Percentiles rank a stretch among this genome's conserved stretches.
Conservation (phyloP, 2,113 vertebrate genomes). For the Acanthisitta chloris region DNA sequence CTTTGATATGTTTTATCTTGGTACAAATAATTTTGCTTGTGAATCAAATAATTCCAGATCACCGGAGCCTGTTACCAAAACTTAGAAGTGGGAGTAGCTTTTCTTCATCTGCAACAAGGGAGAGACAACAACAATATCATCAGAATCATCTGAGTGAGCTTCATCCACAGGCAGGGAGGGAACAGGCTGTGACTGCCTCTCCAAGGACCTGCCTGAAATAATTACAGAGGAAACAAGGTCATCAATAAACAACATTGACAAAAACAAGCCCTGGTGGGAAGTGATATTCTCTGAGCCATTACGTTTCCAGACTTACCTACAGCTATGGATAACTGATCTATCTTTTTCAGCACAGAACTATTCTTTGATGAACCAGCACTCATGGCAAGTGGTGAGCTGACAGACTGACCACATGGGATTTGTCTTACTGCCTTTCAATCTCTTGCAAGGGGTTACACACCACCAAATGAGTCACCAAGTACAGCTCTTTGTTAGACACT, state of each 20-base stretch:
- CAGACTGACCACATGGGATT: background rate
- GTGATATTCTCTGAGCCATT: background rate
- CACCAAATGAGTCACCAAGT: too few relatives aligned
- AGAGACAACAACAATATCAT: constrained; percentile 79
- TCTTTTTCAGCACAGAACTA: background rate
- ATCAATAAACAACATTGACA: background rate
- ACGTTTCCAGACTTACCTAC: background rate
- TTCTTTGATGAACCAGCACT: background rate
- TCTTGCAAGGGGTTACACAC: background rate
- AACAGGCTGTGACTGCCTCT: background rate
- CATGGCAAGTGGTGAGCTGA: background rate
- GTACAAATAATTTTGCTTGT: background rate
- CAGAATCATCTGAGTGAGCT: constrained; percentile 82
- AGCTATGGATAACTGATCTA: background rate
- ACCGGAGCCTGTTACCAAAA: background rate
- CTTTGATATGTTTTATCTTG: background rate
- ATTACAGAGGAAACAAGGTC: background rate
- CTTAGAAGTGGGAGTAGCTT: background rate
- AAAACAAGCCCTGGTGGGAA: background rate
- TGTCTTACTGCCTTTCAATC: background rate
- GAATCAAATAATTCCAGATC: background rate
- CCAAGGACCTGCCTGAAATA: constrained; percentile 50
- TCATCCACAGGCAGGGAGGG: background rate
- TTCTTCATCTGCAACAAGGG: constrained; percentile 70
- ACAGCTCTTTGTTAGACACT: too few relatives aligned